phyloP scores from a whole-genome alignment of 2,797 vertebrate genomes.

The Liparis tanakae region DNA sequence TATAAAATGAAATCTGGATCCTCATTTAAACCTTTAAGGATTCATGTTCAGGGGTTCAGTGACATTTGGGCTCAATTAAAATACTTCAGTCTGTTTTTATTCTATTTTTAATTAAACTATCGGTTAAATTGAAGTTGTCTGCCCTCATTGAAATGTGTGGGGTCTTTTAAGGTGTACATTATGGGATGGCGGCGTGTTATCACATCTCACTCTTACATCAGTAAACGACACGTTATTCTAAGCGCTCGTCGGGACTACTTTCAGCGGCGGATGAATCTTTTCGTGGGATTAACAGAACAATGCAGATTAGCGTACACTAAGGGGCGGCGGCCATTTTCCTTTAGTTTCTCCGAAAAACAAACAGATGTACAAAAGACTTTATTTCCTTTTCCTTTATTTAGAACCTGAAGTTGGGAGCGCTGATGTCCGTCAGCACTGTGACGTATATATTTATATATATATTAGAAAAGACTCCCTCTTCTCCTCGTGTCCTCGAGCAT shows the following conservation, averaged over 20 bases:
- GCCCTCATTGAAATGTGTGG: not conserved
- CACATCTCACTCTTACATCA: too few species aligned
- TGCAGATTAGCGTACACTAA: slow-evolving; percentile 22
- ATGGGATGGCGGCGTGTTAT: not conserved
- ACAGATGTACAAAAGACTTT: slow-evolving; percentile 36
- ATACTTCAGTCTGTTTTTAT: too few species aligned
- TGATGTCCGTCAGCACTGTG: too few species aligned
- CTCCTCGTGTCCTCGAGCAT: slow-evolving; percentile 8
- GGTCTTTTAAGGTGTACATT: not conserved
- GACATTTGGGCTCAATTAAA: too few species aligned
- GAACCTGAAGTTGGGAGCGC: slow-evolving; percentile 27
- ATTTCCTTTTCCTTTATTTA: slow-evolving; percentile 31
- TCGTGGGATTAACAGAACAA: not conserved
- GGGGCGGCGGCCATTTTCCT: not conserved
- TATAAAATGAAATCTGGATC: too few species aligned
- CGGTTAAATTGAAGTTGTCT: too few species aligned
- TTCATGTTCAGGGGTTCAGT: too few species aligned
- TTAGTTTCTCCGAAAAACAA: not conserved
- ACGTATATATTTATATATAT: not conserved
- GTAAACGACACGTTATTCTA: not conserved
- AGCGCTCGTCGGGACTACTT: not conserved
- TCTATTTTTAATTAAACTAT: too few species aligned
- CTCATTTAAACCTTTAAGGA: too few species aligned
- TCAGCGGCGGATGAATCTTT: not conserved
- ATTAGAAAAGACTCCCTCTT: not conserved